phyloP scores from a whole-genome alignment of 2,113 vertebrate genomes.

The Toxostoma redivivum region DNA sequence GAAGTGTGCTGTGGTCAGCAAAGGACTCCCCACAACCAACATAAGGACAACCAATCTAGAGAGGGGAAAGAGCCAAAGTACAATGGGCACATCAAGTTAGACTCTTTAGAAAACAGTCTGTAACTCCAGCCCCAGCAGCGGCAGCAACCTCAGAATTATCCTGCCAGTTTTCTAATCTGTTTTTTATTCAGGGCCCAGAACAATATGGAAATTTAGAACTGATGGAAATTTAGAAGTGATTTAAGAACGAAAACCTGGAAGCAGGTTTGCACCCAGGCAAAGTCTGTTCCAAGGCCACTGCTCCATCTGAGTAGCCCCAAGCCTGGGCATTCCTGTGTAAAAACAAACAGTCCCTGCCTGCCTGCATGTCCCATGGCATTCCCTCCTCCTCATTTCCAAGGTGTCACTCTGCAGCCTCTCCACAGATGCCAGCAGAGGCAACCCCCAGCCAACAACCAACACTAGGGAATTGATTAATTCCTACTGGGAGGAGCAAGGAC shows the following conservation, averaged over 20 bases:
- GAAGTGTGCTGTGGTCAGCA: constrained; percentile 94
- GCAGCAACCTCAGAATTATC: neutral
- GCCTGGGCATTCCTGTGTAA: neutral
- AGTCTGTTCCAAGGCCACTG: neutral
- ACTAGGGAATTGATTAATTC: neutral
- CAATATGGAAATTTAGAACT: neutral
- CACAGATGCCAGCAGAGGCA: neutral
- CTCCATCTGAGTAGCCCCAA: neutral
- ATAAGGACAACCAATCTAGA: constrained; percentile 88
- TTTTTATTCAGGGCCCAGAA: neutral
- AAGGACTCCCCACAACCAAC: constrained; percentile 96
- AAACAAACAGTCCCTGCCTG: neutral
- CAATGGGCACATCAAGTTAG: neutral
- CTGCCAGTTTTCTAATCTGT: neutral
- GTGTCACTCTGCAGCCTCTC: neutral
- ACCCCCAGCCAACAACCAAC: neutral
- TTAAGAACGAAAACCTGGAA: neutral
- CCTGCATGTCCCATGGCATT: neutral
- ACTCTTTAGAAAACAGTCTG: neutral
- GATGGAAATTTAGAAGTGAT: neutral
- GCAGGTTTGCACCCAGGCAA: neutral
- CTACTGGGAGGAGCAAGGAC: neutral
- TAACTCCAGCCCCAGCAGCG: neutral
- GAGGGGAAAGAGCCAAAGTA: neutral
- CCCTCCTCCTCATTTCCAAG: neutral